These are phyloP conservation scores for Calcarius ornatus DNA, from an alignment of 2,113 vertebrate genomes.

Conservation along the genomic window DNA sequence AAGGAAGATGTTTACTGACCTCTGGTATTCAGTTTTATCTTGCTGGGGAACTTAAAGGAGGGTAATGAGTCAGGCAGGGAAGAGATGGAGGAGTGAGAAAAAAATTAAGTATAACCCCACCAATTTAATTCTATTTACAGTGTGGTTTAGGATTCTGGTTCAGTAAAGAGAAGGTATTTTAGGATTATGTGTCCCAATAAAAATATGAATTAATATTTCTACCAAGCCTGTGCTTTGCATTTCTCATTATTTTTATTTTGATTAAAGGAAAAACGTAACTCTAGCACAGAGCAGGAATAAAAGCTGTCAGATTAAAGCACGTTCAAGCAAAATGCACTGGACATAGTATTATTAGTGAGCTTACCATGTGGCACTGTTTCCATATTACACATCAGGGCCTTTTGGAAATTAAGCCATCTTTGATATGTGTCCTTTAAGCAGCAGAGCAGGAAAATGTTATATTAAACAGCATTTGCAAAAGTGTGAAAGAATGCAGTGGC, in stretches of 20 bases:
- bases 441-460: neutral
- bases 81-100: neutral
- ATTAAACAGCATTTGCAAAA: neutral
- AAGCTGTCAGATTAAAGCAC: neutral
- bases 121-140: neutral
- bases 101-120: neutral
- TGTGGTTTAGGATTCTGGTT: neutral
- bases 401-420: slow-evolving; percentile 21
- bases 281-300: neutral
- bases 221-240: neutral
- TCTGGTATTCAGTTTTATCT: neutral
- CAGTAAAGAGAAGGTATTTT: neutral
- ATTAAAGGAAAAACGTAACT: neutral
- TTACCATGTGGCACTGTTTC: neutral
- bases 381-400: neutral
- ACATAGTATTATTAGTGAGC: neutral
- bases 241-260: neutral
- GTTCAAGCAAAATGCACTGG: neutral
- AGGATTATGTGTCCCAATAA: neutral
- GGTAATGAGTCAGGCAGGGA: neutral
- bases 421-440: neutral
- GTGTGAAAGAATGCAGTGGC: neutral
- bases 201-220: neutral
- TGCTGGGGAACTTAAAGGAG: neutral
- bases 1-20: neutral